phyloP scores from a whole-genome alignment of 2,888 invertebrate species.

The Apodemia zela region DNA sequence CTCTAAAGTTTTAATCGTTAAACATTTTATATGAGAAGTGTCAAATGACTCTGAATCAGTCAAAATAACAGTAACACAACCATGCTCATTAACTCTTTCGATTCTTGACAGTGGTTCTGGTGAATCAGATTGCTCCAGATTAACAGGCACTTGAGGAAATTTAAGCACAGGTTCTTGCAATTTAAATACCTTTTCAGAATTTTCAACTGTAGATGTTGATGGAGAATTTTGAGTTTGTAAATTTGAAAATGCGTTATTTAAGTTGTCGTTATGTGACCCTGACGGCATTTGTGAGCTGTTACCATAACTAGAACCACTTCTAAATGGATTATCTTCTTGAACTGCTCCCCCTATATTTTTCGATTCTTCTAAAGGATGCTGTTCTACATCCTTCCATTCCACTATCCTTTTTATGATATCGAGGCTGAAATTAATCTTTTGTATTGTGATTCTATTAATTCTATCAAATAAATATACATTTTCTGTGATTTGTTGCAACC shows the following conservation, averaged over 20 bases:
- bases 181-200: conserved; percentile 51
- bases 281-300: conserved; percentile 44
- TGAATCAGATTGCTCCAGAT: conserved; percentile 49
- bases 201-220: conserved; percentile 56
- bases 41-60: conserved; percentile 91
- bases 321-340: conserved; percentile 70
- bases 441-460: conserved; percentile 83
- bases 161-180: conserved; percentile 67
- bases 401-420: conserved; percentile 93
- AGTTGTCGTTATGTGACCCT: conserved; percentile 52
- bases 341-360: conserved; percentile 60
- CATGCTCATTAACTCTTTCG: conserved; percentile 67
- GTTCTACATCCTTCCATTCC: conserved; percentile 92
- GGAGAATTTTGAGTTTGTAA: conserved; percentile 63
- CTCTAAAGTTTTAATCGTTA: conserved; percentile 91
- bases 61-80: conserved; percentile 82
- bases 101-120: conserved; percentile 59
- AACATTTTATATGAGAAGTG: conserved; percentile 91
- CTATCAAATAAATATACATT: conserved; percentile 85
- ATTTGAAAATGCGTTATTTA: conserved; percentile 71
- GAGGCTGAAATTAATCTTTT: conserved; percentile 90
- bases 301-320: conserved; percentile 59
- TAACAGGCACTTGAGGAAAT: conserved; percentile 46
- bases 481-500: conserved; percentile 88
- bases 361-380: conserved; percentile 89